Evolutionary conservation across 2,797 vertebrate species (phyloP).

Genomic region (Tragopan temminckii): DNA sequence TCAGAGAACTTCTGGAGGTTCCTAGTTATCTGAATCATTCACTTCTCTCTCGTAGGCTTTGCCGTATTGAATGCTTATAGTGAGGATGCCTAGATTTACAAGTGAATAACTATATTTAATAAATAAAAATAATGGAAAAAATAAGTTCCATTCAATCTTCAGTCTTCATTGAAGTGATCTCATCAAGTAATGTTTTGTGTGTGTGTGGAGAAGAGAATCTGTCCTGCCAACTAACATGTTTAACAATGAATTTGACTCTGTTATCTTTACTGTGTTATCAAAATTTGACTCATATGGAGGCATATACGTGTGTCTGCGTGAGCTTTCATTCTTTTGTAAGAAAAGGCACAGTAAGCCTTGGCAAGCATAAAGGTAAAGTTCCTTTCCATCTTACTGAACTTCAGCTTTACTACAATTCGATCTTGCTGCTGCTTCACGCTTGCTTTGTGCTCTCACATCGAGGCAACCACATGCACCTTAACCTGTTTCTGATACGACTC

Average conservation of each 20-base stretch:
- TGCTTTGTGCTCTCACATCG: accelerated
- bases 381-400: not conserved
- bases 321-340: not conserved
- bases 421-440: not conserved
- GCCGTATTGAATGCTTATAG: not conserved
- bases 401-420: not conserved
- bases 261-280: not conserved
- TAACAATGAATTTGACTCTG: not conserved
- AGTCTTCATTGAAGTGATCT: not conserved
- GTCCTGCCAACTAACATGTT: not conserved
- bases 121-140: not conserved
- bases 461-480: accelerated
- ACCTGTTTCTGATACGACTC: accelerated
- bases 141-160: not conserved
- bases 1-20: not conserved
- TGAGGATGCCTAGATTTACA: not conserved
- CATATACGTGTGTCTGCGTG: not conserved
- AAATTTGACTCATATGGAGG: not conserved
- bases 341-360: not conserved
- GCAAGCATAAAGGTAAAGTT: not conserved
- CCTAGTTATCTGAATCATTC: not conserved
- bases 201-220: not conserved
- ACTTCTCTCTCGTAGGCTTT: not conserved
- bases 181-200: not conserved
- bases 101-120: not conserved